phyloP scores from a whole-genome alignment of 1,140 invertebrate species.

The Eurytemora carolleeae region DNA sequence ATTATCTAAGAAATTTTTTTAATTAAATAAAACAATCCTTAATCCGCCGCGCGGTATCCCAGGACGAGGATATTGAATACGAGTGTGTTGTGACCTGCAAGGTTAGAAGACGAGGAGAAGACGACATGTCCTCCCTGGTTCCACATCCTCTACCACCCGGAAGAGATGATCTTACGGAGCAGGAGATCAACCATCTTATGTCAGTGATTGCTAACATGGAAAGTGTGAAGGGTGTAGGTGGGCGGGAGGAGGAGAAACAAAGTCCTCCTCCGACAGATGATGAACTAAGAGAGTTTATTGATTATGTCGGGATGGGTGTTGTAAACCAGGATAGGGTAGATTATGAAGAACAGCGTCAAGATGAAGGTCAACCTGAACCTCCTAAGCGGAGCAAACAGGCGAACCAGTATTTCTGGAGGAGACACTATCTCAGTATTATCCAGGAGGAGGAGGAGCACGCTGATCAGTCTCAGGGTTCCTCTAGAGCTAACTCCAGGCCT shows the following conservation, averaged over 20 bases:
- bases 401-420: constrained; percentile 8
- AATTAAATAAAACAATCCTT: no score
- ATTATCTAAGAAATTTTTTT: no score
- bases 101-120: not conserved
- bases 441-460: constrained; percentile 6
- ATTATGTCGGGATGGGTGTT: not conserved
- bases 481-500: not conserved
- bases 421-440: constrained; percentile 9
- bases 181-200: not conserved
- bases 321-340: not conserved
- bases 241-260: not conserved
- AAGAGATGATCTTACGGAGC: no score
- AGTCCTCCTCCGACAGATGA: not conserved
- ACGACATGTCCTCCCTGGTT: no score
- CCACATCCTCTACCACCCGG: no score
- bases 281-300: constrained; percentile 2
- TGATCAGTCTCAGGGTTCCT: not conserved
- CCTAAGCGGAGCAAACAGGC: not conserved
- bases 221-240: not conserved
- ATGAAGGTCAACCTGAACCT: not conserved
- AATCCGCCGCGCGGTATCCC: no score
- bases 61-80: not conserved
- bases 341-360: not conserved
- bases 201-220: not conserved
- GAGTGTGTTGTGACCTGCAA: not conserved